phyloP scores from a whole-genome alignment of 2,797 vertebrate species.

The Oryzias dopingdopingensis region DNA sequence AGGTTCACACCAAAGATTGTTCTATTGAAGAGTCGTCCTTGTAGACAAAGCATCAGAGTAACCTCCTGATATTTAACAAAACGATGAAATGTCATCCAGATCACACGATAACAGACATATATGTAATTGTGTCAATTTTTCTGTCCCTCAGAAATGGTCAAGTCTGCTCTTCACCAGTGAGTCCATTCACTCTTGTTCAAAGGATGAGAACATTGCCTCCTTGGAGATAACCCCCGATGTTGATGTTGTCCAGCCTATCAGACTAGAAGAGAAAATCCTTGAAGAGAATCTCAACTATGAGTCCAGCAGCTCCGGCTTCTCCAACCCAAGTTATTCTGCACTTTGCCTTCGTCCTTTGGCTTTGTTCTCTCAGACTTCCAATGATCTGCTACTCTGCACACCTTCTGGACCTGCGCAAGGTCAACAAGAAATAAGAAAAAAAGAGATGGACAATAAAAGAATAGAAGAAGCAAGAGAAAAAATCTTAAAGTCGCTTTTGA shows the following conservation, averaged over 20 bases:
- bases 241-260: not conserved
- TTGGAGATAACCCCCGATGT: conserved; percentile 43
- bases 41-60: no score
- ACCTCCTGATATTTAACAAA: no score
- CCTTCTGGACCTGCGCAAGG: conserved; percentile 47
- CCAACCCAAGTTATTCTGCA: conserved; percentile 65
- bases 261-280: conserved; percentile 1
- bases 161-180: conserved; percentile 40
- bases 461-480: not conserved
- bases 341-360: conserved; percentile 25
- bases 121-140: not conserved
- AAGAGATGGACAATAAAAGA: not conserved
- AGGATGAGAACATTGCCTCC: conserved; percentile 27
- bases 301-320: conserved; percentile 47
- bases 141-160: conserved; percentile 23
- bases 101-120: no score
- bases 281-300: not conserved
- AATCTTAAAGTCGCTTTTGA: conserved; percentile 20
- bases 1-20: no score
- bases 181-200: conserved; percentile 19
- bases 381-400: conserved; percentile 45
- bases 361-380: conserved; percentile 9
- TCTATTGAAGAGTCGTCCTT: no score
- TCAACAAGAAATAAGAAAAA: not conserved
- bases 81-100: no score